phyloP scores from a whole-genome alignment of 1,140 invertebrate species.

The Anagrus nilaparvatae region DNA sequence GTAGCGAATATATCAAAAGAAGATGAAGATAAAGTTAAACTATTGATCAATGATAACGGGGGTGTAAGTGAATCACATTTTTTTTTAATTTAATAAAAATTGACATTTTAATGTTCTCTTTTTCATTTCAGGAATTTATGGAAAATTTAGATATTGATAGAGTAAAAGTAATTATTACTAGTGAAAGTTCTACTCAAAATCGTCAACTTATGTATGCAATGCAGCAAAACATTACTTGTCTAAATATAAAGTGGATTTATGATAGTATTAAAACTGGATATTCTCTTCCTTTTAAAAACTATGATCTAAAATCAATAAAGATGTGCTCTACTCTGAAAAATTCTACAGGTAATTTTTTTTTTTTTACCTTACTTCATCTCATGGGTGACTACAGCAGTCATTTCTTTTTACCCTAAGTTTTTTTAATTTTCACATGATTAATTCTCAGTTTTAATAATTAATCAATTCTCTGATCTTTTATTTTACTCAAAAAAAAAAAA shows the following conservation, averaged over 20 bases:
- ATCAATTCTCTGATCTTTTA: too few relatives aligned
- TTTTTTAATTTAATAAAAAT: background rate
- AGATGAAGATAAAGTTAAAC: constrained; percentile 59
- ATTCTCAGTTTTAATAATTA: too few relatives aligned
- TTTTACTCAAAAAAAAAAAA: too few relatives aligned
- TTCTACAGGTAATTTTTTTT: constrained; percentile 15
- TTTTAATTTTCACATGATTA: too few relatives aligned
- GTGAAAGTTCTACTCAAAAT: constrained; percentile 49
- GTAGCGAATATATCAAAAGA: constrained; percentile 59
- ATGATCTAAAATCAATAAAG: constrained; percentile 45
- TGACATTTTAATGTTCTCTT: constrained; percentile 4
- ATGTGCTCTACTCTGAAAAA: constrained; percentile 48
- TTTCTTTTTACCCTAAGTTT: too few relatives aligned
- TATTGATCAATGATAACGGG: constrained; percentile 61
- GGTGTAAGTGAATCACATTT: constrained; percentile 47
- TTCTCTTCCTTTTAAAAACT: constrained; percentile 56
- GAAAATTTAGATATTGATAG: constrained; percentile 27
- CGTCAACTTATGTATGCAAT: constrained; percentile 69
- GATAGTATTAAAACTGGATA: constrained; percentile 64
- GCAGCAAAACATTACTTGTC: constrained; percentile 61
- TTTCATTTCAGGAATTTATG: constrained; percentile 24
- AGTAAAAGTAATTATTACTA: constrained; percentile 30
- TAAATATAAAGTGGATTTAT: constrained; percentile 64
- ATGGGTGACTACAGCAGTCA: too few relatives aligned
- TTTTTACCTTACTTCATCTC: too few relatives aligned